A percentile compares a stretch with the other conserved stretches of the same genome.
These are phyloP conservation scores for Rallus limicola DNA, from an alignment of 2,113 vertebrate genomes.

Conservation along the genomic window DNA sequence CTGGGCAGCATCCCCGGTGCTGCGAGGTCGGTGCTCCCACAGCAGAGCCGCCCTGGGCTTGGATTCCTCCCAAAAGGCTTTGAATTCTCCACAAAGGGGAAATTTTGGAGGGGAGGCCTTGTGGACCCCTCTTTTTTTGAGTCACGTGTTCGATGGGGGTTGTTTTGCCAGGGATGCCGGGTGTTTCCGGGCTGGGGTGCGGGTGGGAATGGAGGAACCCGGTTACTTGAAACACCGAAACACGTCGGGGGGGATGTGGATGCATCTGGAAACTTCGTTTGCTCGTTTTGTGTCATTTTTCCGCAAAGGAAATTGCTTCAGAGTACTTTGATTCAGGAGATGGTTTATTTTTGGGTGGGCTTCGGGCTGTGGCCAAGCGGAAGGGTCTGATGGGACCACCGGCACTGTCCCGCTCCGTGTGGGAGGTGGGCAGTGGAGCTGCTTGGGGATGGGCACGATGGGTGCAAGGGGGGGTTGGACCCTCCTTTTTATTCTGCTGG, in stretches of 20 bases:
- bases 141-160: fast-evolving
- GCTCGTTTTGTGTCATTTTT: neutral
- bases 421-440: neutral
- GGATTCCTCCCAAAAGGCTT: neutral
- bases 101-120: neutral
- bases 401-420: fast-evolving
- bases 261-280: neutral
- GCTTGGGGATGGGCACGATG: fast-evolving
- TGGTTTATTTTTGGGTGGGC: neutral
- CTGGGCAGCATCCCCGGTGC: neutral
- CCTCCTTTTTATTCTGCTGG: fast-evolving
- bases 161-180: neutral
- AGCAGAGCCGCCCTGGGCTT: neutral
- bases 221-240: neutral
- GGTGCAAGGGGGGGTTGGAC: fast-evolving
- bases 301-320: neutral
- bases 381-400: fast-evolving
- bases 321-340: neutral
- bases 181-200: neutral
- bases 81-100: neutral
- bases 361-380: neutral
- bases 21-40: neutral
- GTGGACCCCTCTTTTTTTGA: neutral
- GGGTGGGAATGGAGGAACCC: neutral
- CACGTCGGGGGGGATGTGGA: neutral